Base-by-base conservation (phyloP, 2,113 vertebrate genomes). In the Carollia perspicillata region DNA sequence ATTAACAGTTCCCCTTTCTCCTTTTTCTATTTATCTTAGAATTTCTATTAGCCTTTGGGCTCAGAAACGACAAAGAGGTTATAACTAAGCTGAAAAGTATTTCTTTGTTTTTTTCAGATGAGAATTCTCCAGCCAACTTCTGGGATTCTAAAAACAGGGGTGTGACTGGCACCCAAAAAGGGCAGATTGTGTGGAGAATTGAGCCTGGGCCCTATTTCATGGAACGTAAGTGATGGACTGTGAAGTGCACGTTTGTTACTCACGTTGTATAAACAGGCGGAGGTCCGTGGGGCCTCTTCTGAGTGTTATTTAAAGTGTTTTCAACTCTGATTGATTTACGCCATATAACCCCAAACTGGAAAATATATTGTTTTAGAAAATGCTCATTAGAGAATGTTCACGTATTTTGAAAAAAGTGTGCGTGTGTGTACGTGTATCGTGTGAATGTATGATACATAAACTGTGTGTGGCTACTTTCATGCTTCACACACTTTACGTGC, bases 141-240 rank as follows among this genome's bases (percentile, higher is more conserved):
- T 99, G 99, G 99, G 99, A 99, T 98, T 99, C 99, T 96, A 99
- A 99, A 98, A 99, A 99, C 95, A 98, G 99, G 94, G 99, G 99
- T 63, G 99, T 99, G 93, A 99, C 99, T 18, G 99, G 99, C 66
- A 99, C 99, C 0, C 99, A 99, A 95, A 99, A 99, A 98, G 99
- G 99, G 79, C 99, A 99, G 96, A 99, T 99, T 28, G 99, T 99
- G 0, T 99, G 99, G 99, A 98, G 99, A 96, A 99, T 99, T 97
- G 99, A 99, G 96, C 98, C 99, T 1, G 99, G 99, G n/a, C 99
- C 99, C 12, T 99, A 99, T 97, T 99, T 99, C 95, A 99, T 99
- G 99, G 99, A 99, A 97, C 98, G 99, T 99, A 98, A 99, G 99
- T 99, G 97, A 23, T 14, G 65, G 23, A 65, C 17, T 44, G 6